phyloP scores from a whole-genome alignment of 2,888 invertebrate genomes.

The Drosophila setosimentum region DNA sequence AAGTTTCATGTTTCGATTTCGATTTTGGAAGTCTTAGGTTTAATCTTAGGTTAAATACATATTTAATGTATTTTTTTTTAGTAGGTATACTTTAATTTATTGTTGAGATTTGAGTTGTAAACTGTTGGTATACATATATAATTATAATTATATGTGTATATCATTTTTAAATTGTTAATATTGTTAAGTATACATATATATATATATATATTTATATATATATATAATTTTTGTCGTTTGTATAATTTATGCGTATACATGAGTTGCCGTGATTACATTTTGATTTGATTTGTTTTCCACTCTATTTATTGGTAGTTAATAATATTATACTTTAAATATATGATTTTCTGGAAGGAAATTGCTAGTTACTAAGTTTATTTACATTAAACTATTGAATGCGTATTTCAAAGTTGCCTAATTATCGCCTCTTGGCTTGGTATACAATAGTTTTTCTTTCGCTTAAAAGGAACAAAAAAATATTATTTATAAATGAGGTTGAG shows the following conservation, averaged over 20 bases:
- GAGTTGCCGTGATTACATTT: conserved; percentile 72
- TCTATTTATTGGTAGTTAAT: conserved; percentile 26
- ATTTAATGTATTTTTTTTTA: conserved; percentile 17
- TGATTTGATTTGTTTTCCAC: conserved; percentile 50
- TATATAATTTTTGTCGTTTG: conserved; percentile 27
- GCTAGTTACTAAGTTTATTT: conserved; percentile 61
- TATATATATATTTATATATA: conserved; percentile 23
- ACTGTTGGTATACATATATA: conserved; percentile 43
- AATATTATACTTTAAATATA: conserved; percentile 19
- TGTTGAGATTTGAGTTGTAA: conserved; percentile 50
- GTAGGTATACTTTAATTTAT: conserved; percentile 38
- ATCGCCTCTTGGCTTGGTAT: conserved; percentile 43
- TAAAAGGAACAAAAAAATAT: conserved; percentile 32
- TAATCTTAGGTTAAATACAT: conserved; percentile 61
- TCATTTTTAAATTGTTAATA: conserved; percentile 18
- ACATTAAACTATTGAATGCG: conserved; percentile 44
- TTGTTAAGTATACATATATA: conserved; percentile 17
- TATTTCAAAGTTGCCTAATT: conserved; percentile 17
- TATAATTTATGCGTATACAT: conserved; percentile 72
- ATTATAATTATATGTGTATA: conserved; percentile 21
- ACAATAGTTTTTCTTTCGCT: conserved; percentile 14
- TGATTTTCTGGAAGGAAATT: conserved; percentile 65
- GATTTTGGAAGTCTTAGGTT: conserved; percentile 51
- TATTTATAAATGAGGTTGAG: conserved; percentile 56
- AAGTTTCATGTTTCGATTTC: conserved; percentile 10